Conservation (phyloP, 2,797 vertebrate genomes). For the Labroides dimidiatus region DNA sequence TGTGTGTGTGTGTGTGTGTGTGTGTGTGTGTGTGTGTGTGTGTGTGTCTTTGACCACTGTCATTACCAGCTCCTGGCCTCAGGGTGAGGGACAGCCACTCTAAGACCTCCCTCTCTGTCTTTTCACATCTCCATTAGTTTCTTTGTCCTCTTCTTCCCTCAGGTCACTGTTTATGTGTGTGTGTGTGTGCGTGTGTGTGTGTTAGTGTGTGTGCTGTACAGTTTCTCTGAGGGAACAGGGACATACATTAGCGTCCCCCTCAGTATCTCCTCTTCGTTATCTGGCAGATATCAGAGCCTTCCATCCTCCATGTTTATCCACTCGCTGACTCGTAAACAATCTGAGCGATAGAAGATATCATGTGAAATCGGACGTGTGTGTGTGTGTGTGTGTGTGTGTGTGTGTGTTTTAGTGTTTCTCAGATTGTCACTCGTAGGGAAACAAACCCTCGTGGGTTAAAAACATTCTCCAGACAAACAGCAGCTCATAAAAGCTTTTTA, state of each 20-base stretch:
- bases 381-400: constrained; percentile 8
- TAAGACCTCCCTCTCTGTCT: constrained; percentile 70
- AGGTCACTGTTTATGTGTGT: constrained; percentile 42
- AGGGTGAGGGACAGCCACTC: constrained; percentile 62
- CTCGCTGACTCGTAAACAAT: constrained; percentile 12
- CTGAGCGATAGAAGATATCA: constrained; percentile 6
- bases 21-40: constrained; percentile 37
- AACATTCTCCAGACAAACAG: constrained; percentile 22
- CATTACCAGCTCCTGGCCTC: constrained; percentile 66
- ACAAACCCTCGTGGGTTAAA: neutral
- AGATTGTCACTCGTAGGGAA: neutral
- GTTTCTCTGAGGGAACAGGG: constrained; percentile 48
- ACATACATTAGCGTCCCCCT: constrained; percentile 49
- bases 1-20: constrained; percentile 12
- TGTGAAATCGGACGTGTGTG: neutral
- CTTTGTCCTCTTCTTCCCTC: constrained; percentile 56
- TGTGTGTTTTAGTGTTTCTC: neutral
- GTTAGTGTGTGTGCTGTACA: constrained; percentile 21
- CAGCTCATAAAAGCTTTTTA: constrained; percentile 25
- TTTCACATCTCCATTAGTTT: constrained; percentile 75
- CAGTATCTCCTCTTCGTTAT: constrained; percentile 36
- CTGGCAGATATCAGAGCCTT: constrained; percentile 36
- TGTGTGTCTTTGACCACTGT: constrained; percentile 56
- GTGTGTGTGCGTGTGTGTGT: constrained; percentile 22
- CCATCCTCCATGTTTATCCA: constrained; percentile 2